Conservation (phyloP, 2,888 invertebrate genomes). For the Tholera decimalis region DNA sequence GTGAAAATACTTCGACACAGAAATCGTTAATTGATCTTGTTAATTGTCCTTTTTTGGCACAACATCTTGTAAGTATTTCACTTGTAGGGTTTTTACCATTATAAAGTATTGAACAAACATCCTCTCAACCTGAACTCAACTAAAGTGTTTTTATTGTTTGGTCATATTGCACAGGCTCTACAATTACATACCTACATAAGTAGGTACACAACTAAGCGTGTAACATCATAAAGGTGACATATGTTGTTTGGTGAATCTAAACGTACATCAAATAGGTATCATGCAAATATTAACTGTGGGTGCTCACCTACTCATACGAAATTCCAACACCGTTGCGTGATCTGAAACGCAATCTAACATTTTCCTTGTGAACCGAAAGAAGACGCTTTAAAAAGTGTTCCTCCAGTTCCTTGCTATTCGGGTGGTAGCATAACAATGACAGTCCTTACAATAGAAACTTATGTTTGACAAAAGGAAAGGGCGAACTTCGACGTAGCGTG, state of each 20-base stretch:
- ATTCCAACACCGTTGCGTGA: conserved; percentile 58
- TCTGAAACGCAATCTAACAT: conserved; percentile 50
- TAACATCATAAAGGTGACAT: neutral
- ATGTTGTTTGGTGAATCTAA: conserved; percentile 19
- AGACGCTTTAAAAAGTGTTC: conserved; percentile 65
- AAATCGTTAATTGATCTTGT: conserved; percentile 79
- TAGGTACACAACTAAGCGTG: neutral
- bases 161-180: neutral
- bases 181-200: too few relatives aligned
- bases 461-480: conserved; percentile 81
- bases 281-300: conserved; percentile 47
- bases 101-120: conserved; percentile 55
- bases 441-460: conserved; percentile 83
- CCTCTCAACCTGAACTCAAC: conserved; percentile 46
- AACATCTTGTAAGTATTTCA: conserved; percentile 68
- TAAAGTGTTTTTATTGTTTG: conserved; percentile 2
- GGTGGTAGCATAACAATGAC: conserved; percentile 81
- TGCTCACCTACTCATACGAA: conserved; percentile 43
- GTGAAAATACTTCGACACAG: conserved; percentile 80
- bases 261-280: conserved; percentile 12
- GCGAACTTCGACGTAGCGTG: conserved; percentile 75
- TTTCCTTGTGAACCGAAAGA: conserved; percentile 58
- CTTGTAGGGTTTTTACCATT: conserved; percentile 60
- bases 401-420: conserved; percentile 70
- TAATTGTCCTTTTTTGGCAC: conserved; percentile 76